A percentile compares a stretch with the other conserved stretches of the same genome.
These are phyloP conservation scores for Thyatira batis DNA, from an alignment of 2,888 invertebrate species.

Conservation along the genomic window DNA sequence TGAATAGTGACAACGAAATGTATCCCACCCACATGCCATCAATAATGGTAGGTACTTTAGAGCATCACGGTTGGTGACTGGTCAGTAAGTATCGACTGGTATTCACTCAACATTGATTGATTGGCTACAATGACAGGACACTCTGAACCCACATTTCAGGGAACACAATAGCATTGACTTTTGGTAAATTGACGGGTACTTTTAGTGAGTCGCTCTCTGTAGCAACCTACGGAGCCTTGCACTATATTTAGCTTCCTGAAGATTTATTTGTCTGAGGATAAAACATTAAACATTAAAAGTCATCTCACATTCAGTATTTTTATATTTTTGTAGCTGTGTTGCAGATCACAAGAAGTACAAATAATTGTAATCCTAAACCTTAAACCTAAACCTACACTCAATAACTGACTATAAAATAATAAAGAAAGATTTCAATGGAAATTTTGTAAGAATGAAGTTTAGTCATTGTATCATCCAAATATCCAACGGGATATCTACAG, in stretches of 20 bases:
- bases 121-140: constrained; percentile 24
- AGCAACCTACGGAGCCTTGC: background rate
- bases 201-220: background rate
- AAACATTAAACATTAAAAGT: background rate
- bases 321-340: no score
- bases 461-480: background rate
- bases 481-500: background rate
- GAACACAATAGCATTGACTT: background rate
- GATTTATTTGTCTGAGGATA: background rate
- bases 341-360: no score
- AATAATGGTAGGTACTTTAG: background rate
- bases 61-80: constrained; percentile 26
- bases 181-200: background rate
- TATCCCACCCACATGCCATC: background rate
- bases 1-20: no score
- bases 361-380: no score
- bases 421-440: background rate
- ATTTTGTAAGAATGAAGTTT: background rate
- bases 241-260: no score
- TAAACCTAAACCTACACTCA: no score
- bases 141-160: constrained; percentile 2
- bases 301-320: no score
- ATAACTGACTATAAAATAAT: no score
- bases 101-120: constrained; percentile 28
- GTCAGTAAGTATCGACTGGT: constrained; percentile 31